phyloP scores from a whole-genome alignment of 1,140 invertebrate genomes.

The Hesperophylax magnus region DNA sequence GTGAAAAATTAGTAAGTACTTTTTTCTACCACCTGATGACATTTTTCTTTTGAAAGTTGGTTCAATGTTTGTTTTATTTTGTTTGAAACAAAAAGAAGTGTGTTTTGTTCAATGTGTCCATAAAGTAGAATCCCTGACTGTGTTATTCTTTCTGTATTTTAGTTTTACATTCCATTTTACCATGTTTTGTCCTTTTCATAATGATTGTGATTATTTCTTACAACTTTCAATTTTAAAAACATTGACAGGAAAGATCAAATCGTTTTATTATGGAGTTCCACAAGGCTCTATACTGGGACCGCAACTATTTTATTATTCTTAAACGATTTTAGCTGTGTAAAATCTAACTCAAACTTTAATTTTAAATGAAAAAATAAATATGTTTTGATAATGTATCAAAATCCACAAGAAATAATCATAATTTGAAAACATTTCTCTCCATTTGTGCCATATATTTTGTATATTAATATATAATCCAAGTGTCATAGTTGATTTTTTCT shows the following conservation, averaged over 20 bases:
- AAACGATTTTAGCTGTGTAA: no score
- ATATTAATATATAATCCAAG: neutral
- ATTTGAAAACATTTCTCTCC: constrained; percentile 4
- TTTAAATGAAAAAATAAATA: no score
- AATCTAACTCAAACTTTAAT: no score
- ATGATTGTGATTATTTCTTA: constrained; percentile 1
- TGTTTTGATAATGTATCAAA: neutral
- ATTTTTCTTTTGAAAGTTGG: no score
- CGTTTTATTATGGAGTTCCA: no score
- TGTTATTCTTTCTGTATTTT: constrained; percentile 19
- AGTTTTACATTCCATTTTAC: constrained; percentile 35
- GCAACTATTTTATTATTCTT: no score
- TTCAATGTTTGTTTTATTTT: neutral
- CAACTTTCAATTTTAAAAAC: no score
- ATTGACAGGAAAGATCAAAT: no score
- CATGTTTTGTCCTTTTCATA: constrained; percentile 9
- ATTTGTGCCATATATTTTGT: constrained; percentile 17
- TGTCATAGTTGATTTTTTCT: constrained; percentile 12
- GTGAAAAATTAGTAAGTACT: no score
- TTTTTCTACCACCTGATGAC: no score
- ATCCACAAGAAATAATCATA: neutral
- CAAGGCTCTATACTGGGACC: no score
- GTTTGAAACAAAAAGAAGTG: neutral
- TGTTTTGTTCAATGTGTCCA: neutral
- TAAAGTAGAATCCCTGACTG: constrained; percentile 16